Percentiles rank a stretch among this genome's conserved stretches.
Evolutionary conservation across 1,140 invertebrate species (phyloP).

Genomic region (Littorina saxatilis): DNA sequence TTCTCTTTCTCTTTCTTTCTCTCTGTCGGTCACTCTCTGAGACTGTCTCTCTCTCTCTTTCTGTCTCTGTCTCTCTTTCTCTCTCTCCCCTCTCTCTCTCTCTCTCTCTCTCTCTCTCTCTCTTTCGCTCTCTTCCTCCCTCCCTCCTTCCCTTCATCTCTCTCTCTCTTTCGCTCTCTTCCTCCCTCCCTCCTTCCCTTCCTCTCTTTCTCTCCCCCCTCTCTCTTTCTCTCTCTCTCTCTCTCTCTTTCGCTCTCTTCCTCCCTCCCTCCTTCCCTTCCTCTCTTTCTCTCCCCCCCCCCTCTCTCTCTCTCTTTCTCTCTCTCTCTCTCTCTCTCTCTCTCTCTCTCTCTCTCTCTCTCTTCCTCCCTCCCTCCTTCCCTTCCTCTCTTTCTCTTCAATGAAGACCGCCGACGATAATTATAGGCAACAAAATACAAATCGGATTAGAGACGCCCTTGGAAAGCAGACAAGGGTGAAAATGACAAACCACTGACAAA

Average conservation of each 20-base stretch:
- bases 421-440: too few relatives aligned
- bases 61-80: constrained; percentile 15
- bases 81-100: not conserved
- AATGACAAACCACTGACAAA: not conserved
- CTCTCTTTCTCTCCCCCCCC: not conserved
- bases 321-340: not conserved
- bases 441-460: too few relatives aligned
- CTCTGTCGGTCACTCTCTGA: not conserved
- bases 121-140: not conserved
- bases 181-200: not conserved
- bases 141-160: constrained; percentile 19
- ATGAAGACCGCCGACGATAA: too few relatives aligned
- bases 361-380: not conserved
- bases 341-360: not conserved
- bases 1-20: constrained; percentile 3
- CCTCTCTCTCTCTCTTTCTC: not conserved
- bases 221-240: not conserved
- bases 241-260: not conserved
- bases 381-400: not conserved
- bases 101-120: constrained; percentile 9
- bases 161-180: constrained; percentile 21
- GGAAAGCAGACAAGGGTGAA: too few relatives aligned
- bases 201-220: not conserved
- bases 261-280: not conserved
- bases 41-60: not conserved